A percentile compares a stretch with the other conserved stretches of the same genome.
Evolutionary conservation across 2,888 invertebrate species (phyloP).

Genomic region (Conomelus anceps): DNA sequence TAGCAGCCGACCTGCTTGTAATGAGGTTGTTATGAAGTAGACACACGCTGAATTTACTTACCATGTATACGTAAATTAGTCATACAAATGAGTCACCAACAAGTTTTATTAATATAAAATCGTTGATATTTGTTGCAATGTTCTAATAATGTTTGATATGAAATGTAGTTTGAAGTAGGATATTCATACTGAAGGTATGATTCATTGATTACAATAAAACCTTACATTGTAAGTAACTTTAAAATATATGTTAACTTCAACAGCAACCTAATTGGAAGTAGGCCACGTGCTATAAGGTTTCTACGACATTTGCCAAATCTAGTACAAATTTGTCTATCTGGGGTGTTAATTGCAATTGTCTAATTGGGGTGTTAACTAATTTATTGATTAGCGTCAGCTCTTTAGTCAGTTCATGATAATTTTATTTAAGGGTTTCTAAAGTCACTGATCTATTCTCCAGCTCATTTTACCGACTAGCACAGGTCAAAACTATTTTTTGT

Average conservation of each 20-base stretch:
- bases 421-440: not conserved
- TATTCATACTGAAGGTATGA: too few species aligned
- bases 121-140: too few species aligned
- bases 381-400: too few species aligned
- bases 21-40: too few species aligned
- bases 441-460: not conserved
- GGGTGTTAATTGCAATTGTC: not conserved
- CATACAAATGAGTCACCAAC: too few species aligned
- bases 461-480: not conserved
- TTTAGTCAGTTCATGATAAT: not conserved
- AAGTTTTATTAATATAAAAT: too few species aligned
- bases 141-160: too few species aligned
- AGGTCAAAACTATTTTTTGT: not conserved
- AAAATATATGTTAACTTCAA: not conserved
- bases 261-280: not conserved
- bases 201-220: not conserved
- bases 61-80: too few species aligned
- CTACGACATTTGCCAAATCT: not conserved
- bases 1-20: too few species aligned
- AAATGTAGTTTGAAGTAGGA: too few species aligned
- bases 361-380: not conserved
- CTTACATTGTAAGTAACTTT: not conserved
- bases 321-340: not conserved
- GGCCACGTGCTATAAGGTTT: not conserved
- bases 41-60: too few species aligned